Evolutionary conservation across 2,888 invertebrate species (phyloP).

Genomic region (Sarcophaga carnaria): DNA sequence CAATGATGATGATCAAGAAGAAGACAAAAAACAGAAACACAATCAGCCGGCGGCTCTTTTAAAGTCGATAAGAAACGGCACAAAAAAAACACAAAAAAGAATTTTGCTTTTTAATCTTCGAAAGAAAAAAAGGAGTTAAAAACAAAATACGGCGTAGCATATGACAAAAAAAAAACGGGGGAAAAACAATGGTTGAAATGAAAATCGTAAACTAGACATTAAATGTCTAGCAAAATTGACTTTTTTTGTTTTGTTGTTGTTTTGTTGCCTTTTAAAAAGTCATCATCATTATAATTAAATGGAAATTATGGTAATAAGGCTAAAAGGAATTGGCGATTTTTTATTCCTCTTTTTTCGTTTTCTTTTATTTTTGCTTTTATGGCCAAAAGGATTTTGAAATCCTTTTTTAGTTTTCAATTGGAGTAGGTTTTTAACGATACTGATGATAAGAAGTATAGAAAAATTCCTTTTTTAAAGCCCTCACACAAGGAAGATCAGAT

Average conservation of each 20-base stretch:
- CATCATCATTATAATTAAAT: not conserved
- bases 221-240: conserved; percentile 60
- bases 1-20: conserved; percentile 30
- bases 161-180: not conserved
- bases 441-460: too few relatives aligned
- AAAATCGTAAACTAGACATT: conserved; percentile 50
- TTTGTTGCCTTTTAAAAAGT: not conserved
- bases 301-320: too few relatives aligned
- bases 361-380: not conserved
- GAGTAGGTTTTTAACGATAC: too few relatives aligned
- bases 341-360: not conserved
- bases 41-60: conserved; percentile 45
- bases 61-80: conserved; percentile 27
- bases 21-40: not conserved
- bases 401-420: too few relatives aligned
- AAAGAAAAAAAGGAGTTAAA: not conserved
- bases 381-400: too few relatives aligned
- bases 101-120: not conserved
- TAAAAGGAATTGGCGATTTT: too few relatives aligned
- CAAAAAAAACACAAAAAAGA: not conserved
- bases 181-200: conserved; percentile 8
- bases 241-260: conserved; percentile 44
- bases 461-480: too few relatives aligned
- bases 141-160: too few relatives aligned
- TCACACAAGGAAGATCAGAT: too few relatives aligned